These are phyloP conservation scores for Phorcus lineatus DNA, from an alignment of 2,888 invertebrate genomes.

Conservation along the genomic window DNA sequence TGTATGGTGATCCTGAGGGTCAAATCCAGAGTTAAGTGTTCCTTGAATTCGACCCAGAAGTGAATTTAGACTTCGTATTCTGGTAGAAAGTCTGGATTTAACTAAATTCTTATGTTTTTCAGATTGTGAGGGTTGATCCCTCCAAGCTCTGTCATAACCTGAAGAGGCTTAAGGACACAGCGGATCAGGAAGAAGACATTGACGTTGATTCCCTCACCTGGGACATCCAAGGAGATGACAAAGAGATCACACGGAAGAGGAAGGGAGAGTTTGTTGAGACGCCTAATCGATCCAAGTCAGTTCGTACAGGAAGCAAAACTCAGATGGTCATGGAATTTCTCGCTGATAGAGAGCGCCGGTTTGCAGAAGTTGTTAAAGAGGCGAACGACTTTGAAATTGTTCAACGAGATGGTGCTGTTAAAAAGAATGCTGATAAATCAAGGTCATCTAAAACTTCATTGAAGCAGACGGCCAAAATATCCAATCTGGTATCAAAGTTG, in stretches of 20 bases:
- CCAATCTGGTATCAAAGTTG: neutral
- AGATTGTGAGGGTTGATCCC: conserved; percentile 60
- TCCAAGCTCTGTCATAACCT: conserved; percentile 61
- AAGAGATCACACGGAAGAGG: conserved; percentile 44
- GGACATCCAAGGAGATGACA: conserved; percentile 46
- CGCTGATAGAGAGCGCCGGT: neutral
- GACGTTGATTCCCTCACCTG: conserved; percentile 45
- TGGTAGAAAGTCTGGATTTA: no score
- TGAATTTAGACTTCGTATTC: no score
- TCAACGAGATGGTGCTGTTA: neutral
- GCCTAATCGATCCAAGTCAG: conserved; percentile 11
- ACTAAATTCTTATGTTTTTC: no score
- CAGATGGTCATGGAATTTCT: neutral
- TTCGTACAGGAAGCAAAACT: neutral
- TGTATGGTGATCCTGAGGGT: no score
- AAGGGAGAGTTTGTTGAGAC: conserved; percentile 51
- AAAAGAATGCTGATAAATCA: neutral
- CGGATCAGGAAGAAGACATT: conserved; percentile 24
- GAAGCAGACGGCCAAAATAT: no score
- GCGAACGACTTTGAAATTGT: conserved; percentile 9
- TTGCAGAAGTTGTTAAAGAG: neutral
- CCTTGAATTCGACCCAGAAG: no score
- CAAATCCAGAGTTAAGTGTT: no score
- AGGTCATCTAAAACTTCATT: neutral
- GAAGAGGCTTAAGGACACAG: conserved; percentile 48